Base-by-base conservation (phyloP, 2,797 vertebrate genomes). In the Coregonus suidteri region DNA sequence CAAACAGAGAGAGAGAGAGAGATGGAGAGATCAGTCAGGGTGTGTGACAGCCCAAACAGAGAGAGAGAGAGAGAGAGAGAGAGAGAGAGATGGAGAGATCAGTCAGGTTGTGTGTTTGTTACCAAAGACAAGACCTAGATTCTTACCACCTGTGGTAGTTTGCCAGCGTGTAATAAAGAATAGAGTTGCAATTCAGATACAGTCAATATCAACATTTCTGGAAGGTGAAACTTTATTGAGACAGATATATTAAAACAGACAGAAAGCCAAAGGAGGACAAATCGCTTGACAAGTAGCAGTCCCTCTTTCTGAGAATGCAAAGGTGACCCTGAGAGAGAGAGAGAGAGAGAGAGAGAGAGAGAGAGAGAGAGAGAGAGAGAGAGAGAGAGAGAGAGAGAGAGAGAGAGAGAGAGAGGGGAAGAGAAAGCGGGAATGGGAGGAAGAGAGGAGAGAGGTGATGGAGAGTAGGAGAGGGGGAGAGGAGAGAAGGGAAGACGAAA, bases 81-180 rank as follows among this genome's bases (percentile, higher is more conserved):
- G 16, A 75, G 53, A 81, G 59, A 82, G 1, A 41, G 81, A 31
- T 75, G 71, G 20, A 79, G 51, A 85, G 9, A 81, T 82, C 35
- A 18, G 71, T 84, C 80, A 84, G 59, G 66, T 75, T 83, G 84
- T 87, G 87, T 82, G 86, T 84, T 83, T 37, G 83, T 90, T 81
- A 90, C 81, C 76, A 88, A 87, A 75, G 77, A 91, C 81, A 89
- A 92, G 81, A 89, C 91, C 93, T 93, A 93, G 91, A 89, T 93
- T 81, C 95, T 95, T 95, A 95, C 94, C 94, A 95, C 95, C 95
- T 95, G 91, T 87, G 80, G 93, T 86, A 86, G 71, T 92, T 89
- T 91, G 91, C 93, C 94, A 95, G 95, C 95, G 86, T 95, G 95
- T 90, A 95, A 95, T 91, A 91, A 93, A 90, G 93, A 92, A 94